These are phyloP conservation scores for Stichodactyla helianthus DNA, from an alignment of 64 coral and sea anemone genomes.

Conservation along the genomic window DNA sequence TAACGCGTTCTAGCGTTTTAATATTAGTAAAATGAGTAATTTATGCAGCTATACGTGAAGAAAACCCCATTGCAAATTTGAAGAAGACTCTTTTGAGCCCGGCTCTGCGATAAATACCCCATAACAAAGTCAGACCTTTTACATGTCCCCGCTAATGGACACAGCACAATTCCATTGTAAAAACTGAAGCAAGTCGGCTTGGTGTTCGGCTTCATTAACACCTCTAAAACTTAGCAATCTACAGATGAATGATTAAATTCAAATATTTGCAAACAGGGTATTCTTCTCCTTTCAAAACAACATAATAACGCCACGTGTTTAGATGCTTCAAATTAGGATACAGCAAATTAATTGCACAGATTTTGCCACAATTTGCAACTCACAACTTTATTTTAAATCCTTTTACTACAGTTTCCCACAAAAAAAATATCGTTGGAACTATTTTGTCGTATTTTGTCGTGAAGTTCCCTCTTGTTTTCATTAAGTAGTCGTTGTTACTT, in stretches of 20 bases:
- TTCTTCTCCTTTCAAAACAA: constrained; percentile 1
- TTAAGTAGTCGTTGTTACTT: neutral
- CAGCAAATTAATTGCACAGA: neutral
- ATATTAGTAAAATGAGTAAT: neutral
- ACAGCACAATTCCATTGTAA: neutral
- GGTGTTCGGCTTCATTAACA: constrained; percentile 13
- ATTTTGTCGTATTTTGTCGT: neutral
- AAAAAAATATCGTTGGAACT: neutral
- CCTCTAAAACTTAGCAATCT: constrained; percentile 14
- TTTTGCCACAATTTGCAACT: neutral
- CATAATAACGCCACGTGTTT: neutral
- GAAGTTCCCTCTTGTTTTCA: neutral
- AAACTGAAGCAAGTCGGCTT: neutral
- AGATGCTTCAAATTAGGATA: neutral
- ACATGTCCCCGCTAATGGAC: constrained; percentile 4
- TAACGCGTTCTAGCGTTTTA: no score
- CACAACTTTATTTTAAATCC: neutral
- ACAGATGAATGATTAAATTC: neutral
- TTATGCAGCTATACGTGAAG: neutral
- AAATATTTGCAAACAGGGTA: constrained; percentile 24
- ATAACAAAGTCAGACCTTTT: neutral
- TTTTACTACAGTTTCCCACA: neutral
- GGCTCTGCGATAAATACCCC: neutral
- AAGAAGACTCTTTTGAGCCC: neutral
- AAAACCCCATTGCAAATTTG: neutral